Evolutionary conservation across 2,888 invertebrate species (phyloP).

Genomic region (Podabrus alpinus): DNA sequence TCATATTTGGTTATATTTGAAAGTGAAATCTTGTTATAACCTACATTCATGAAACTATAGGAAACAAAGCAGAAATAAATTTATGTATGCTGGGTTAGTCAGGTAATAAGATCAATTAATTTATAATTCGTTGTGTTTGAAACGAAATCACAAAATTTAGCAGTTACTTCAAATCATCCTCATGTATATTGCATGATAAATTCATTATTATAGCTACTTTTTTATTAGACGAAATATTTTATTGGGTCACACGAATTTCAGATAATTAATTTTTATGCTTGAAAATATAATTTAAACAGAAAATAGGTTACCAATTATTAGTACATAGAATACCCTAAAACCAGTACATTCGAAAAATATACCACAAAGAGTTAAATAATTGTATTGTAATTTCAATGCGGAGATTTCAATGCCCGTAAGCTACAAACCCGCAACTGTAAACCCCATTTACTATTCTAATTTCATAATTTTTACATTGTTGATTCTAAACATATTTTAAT

Average conservation of each 20-base stretch:
- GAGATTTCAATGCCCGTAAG: neutral
- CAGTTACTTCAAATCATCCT: too few relatives aligned
- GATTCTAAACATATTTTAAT: neutral
- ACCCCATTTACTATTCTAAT: neutral
- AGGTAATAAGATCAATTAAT: neutral
- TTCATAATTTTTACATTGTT: neutral
- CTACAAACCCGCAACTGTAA: neutral
- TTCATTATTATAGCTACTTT: too few relatives aligned
- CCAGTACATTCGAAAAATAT: neutral
- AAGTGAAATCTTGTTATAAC: conserved; percentile 28
- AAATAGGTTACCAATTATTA: neutral
- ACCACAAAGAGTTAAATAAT: neutral
- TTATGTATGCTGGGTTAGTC: neutral
- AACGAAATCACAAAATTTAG: neutral
- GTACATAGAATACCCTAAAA: neutral
- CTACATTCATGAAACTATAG: conserved; percentile 5
- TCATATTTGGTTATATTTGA: conserved; percentile 25
- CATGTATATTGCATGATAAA: too few relatives aligned
- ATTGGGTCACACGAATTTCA: neutral
- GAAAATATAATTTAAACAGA: neutral
- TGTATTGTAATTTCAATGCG: neutral
- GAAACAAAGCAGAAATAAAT: neutral
- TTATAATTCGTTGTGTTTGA: neutral
- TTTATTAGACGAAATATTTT: too few relatives aligned
- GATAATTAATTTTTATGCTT: neutral